Conservation (phyloP, 1,140 invertebrate species). For the Asobara japonica region DNA sequence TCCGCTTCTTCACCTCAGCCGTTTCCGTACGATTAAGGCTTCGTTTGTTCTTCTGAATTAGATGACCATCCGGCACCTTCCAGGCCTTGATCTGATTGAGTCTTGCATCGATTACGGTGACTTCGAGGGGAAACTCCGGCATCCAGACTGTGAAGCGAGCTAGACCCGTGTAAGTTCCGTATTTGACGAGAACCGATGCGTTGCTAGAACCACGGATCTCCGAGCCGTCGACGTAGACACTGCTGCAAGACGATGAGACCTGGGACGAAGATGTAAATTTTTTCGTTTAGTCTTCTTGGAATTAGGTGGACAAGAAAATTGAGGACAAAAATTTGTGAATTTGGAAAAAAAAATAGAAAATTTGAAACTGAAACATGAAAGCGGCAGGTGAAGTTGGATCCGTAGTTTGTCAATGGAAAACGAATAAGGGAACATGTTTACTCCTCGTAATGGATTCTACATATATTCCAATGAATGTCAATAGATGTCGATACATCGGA, state of each 20-base stretch:
- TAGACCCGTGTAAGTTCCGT: conserved; percentile 88
- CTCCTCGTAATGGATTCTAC: too few species aligned
- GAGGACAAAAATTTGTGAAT: too few species aligned
- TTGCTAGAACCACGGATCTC: conserved; percentile 95
- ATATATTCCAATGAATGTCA: too few species aligned
- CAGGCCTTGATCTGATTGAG: conserved; percentile 91
- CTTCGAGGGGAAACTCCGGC: conserved; percentile 92
- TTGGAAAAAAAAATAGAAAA: too few species aligned
- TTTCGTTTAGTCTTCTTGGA: too few species aligned
- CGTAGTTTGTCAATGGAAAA: too few species aligned
- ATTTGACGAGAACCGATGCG: conserved; percentile 93
- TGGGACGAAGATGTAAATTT: conserved; percentile 61
- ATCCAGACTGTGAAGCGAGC: conserved; percentile 96
- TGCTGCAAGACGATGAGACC: conserved; percentile 96
- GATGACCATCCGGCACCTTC: conserved; percentile 83
- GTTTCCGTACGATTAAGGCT: conserved; percentile 54
- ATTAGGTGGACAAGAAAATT: too few species aligned
- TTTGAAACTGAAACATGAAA: too few species aligned
- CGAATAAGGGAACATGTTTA: too few species aligned
- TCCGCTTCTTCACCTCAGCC: conserved; percentile 42
- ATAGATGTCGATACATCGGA: too few species aligned
- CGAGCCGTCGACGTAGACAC: conserved; percentile 95
- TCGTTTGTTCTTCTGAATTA: conserved; percentile 62
- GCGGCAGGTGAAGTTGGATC: too few species aligned
- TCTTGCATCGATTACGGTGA: conserved; percentile 86